Evolutionary conservation across 2,797 vertebrate species (phyloP), one percentile per base, ranked within the genome.

Genomic region (Florisuga fusca): DNA sequence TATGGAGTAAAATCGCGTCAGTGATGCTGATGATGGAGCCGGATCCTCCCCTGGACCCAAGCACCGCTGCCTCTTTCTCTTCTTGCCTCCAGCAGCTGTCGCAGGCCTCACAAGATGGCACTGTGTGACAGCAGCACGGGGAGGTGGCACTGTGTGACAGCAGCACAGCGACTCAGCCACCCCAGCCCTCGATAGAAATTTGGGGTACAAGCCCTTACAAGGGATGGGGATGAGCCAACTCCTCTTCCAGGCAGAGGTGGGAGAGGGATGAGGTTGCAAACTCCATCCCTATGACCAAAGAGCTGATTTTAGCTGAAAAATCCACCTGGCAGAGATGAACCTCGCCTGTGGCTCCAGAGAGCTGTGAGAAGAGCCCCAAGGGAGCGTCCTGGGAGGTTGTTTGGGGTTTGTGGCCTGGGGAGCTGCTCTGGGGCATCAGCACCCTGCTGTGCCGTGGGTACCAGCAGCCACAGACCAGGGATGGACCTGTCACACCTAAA

Each of bases 111-210:
- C 92, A 6, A 94, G 96, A 19, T 95, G 94, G 94, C 89, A 92
- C 94, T 92, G 87, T 89, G 93, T 10, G 75, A 82, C 84, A 93
- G 91, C 91, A 4, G 9, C 73, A 23, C 6, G 2, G 61, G 68
- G 36, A 94, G 96, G 16, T 95, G 94, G 94, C 89, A 92, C 94
- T 90, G 87, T 89, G 93, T 10, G 75, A 82, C 84, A 93, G 91
- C 91, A 4, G 9, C 73, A 23, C 6, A 2, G 61, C 64, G 33
- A 58, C 79, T 2, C 31, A 0, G 38, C 48, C 82, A 45, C 26
- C 46, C 5, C 8, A 17, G 1, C 1, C 23, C 41, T 26, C 8
- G 7, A 2, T 22, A 13, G 62, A 9, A 34, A 15, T 6, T 0
- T 8, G 78, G 87, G 92, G 15, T 41, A 36, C 33, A 0, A 23